Evolutionary conservation across 1,140 invertebrate species (phyloP).

Genomic region (Drosophila pallidifrons): DNA sequence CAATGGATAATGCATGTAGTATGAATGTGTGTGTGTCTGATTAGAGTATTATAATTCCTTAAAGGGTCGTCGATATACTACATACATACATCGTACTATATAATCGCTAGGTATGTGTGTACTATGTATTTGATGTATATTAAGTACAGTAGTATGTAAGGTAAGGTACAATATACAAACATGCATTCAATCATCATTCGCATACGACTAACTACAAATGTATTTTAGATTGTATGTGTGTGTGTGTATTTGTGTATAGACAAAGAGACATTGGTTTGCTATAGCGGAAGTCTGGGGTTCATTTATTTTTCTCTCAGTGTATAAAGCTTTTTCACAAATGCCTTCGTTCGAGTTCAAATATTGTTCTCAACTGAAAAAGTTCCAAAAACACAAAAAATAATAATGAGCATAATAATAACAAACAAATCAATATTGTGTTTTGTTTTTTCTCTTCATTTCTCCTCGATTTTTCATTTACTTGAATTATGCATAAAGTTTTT

Average conservation of each 20-base stretch:
- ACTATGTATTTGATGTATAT: conserved; percentile 3
- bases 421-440: conserved; percentile 21
- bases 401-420: conserved; percentile 18
- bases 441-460: conserved; percentile 9
- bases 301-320: conserved; percentile 32
- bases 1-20: background rate
- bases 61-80: conserved; percentile 25
- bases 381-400: conserved; percentile 3
- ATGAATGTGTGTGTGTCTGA: background rate
- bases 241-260: conserved; percentile 26
- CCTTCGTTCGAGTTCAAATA: conserved; percentile 20
- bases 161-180: conserved; percentile 53
- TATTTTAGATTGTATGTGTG: background rate
- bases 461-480: conserved; percentile 21
- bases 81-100: background rate
- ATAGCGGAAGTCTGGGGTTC: conserved; percentile 50
- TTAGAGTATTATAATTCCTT: conserved; percentile 24
- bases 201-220: conserved; percentile 43
- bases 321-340: conserved; percentile 53
- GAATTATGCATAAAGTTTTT: conserved; percentile 19
- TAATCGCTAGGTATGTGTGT: background rate
- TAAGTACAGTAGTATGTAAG: conserved; percentile 24
- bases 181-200: conserved; percentile 37
- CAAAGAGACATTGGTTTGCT: conserved; percentile 40
- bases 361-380: conserved; percentile 36